Conservation (phyloP, 2,888 invertebrate genomes). For the Pseudococcus viburni region DNA sequence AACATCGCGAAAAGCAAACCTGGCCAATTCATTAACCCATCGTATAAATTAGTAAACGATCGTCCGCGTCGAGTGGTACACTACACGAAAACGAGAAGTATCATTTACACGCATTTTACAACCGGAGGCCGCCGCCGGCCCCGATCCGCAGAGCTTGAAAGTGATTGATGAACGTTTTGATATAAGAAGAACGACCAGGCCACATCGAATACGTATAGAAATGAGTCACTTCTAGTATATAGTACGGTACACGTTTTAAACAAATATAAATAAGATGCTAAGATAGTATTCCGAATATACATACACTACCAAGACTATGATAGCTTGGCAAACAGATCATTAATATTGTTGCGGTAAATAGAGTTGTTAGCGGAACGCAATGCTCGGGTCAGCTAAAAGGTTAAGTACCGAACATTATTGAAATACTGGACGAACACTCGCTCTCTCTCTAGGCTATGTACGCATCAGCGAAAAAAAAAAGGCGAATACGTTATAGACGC, state of each 20-base stretch:
- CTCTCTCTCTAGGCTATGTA: slow-evolving; percentile 51
- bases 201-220: slow-evolving; percentile 45
- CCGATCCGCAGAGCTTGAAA: slow-evolving; percentile 24
- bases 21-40: slow-evolving; percentile 27
- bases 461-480: slow-evolving; percentile 58
- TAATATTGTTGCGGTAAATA: slow-evolving; percentile 65
- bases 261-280: slow-evolving; percentile 63
- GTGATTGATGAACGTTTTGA: slow-evolving; percentile 64
- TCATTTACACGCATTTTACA: slow-evolving; percentile 60
- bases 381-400: slow-evolving; percentile 54
- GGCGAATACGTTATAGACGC: slow-evolving; percentile 43
- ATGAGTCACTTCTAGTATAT: slow-evolving; percentile 56
- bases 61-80: background rate
- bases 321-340: slow-evolving; percentile 64
- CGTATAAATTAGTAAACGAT: slow-evolving; percentile 58
- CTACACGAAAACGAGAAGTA: slow-evolving; percentile 48
- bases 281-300: slow-evolving; percentile 61
- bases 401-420: slow-evolving; percentile 65
- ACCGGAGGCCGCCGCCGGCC: slow-evolving; percentile 45
- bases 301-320: slow-evolving; percentile 57
- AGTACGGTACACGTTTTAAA: slow-evolving; percentile 57
- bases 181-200: slow-evolving; percentile 59
- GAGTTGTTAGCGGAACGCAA: slow-evolving; percentile 65
- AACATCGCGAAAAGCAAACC: slow-evolving; percentile 7
- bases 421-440: slow-evolving; percentile 62